These are phyloP conservation scores for Engystomops pustulosus DNA, from an alignment of 2,113 vertebrate genomes.

Conservation along the genomic window DNA sequence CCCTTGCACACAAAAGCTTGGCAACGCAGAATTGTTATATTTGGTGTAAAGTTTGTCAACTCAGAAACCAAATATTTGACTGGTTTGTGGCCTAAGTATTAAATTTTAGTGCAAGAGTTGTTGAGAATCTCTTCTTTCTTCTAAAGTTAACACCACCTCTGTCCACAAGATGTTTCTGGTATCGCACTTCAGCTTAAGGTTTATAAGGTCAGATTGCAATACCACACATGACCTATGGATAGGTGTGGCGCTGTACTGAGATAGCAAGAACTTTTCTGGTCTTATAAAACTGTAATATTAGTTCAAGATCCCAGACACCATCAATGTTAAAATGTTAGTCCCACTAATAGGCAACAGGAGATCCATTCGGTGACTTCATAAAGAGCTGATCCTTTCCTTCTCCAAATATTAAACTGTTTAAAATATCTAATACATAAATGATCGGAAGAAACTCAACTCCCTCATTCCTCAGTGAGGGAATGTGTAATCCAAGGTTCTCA, in stretches of 20 bases:
- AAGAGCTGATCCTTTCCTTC: not conserved
- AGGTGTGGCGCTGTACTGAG: not conserved
- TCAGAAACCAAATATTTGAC: too few relatives aligned
- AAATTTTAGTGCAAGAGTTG: too few relatives aligned
- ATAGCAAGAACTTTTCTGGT: not conserved
- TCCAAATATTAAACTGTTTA: slow-evolving; percentile 20
- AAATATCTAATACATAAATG: slow-evolving; percentile 20
- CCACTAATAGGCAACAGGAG: not conserved
- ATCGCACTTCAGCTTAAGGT: not conserved
- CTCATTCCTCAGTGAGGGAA: slow-evolving; percentile 17
- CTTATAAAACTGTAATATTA: not conserved
- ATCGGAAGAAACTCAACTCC: slow-evolving; percentile 35
- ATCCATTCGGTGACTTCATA: not conserved
- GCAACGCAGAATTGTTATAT: too few relatives aligned
- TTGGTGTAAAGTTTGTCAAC: too few relatives aligned
- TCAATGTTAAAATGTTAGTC: not conserved
- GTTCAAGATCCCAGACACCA: not conserved
- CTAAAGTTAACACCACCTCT: not conserved
- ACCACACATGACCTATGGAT: not conserved
- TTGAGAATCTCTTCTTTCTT: too few relatives aligned
- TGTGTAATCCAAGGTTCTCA: slow-evolving; percentile 27
- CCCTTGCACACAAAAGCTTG: too few relatives aligned
- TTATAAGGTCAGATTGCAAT: not conserved
- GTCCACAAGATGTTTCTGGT: not conserved
- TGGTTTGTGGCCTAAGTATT: too few relatives aligned